Percentiles rank a stretch among this genome's conserved stretches.
Conservation (phyloP, 2,797 vertebrate genomes). For the Alauda arvensis region DNA sequence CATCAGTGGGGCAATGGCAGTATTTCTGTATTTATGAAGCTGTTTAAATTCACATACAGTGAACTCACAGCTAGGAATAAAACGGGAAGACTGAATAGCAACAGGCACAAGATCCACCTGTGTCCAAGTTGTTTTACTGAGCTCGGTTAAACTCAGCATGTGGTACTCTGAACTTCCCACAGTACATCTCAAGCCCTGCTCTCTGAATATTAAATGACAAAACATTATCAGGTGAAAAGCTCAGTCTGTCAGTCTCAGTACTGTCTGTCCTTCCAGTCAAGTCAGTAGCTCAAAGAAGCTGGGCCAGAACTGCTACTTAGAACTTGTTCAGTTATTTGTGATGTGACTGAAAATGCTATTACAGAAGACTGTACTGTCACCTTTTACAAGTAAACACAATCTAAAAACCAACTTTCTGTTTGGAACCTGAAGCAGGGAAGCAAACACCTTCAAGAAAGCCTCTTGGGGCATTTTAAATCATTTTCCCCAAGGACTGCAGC, state of each 20-base stretch:
- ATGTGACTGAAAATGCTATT: background rate
- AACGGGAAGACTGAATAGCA: background rate
- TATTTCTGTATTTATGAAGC: conserved; percentile 15
- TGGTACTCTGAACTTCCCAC: background rate
- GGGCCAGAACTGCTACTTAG: background rate
- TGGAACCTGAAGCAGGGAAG: background rate
- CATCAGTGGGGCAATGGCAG: background rate
- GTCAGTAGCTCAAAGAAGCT: background rate
- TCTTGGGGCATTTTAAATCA: background rate
- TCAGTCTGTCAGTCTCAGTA: background rate
- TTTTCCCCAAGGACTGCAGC: background rate
- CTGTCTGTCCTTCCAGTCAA: background rate
- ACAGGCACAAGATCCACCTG: background rate
- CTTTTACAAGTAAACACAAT: background rate
- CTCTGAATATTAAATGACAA: background rate
- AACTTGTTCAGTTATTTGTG: background rate
- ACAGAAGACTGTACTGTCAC: background rate
- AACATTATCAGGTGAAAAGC: background rate
- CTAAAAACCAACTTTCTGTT: background rate
- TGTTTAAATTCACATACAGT: conserved; percentile 6
- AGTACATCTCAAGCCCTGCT: background rate
- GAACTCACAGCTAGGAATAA: background rate
- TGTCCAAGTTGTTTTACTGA: background rate
- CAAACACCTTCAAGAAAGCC: background rate
- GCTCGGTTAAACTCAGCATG: accelerated